Evolutionary conservation across 2,797 vertebrate species (phyloP).

Genomic region (Philypnodon macrostomus): DNA sequence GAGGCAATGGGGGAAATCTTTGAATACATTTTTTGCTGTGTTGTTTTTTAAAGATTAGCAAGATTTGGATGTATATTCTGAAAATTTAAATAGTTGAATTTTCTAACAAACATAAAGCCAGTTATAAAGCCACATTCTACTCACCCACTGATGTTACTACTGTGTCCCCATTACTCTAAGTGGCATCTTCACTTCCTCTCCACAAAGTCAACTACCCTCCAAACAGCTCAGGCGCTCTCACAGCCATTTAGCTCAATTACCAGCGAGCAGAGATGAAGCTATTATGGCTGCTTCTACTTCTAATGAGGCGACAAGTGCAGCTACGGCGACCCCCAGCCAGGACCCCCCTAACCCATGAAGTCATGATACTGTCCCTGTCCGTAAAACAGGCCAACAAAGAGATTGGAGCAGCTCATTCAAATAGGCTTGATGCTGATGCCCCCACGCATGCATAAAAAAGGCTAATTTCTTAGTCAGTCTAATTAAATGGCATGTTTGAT

Average conservation of each 20-base stretch:
- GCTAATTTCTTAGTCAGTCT: slow-evolving; percentile 43
- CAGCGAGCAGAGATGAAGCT: slow-evolving; percentile 27
- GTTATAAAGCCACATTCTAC: too few relatives aligned
- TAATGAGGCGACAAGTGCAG: slow-evolving; percentile 42
- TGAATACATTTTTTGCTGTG: too few relatives aligned
- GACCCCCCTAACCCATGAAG: slow-evolving; percentile 32
- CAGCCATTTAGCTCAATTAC: slow-evolving; percentile 46
- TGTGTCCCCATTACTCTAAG: slow-evolving; percentile 17
- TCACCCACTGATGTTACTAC: not conserved
- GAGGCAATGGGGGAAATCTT: too few relatives aligned
- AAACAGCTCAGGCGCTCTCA: slow-evolving; percentile 35
- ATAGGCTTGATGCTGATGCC: slow-evolving; percentile 11
- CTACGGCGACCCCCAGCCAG: slow-evolving; percentile 20
- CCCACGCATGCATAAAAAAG: slow-evolving; percentile 33
- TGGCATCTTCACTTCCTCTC: slow-evolving; percentile 47
- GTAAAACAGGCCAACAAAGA: slow-evolving; percentile 35
- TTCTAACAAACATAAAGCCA: too few relatives aligned
- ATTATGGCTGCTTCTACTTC: slow-evolving; percentile 12
- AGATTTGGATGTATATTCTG: too few relatives aligned
- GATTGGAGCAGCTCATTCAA: too few relatives aligned
- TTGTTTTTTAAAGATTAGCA: too few relatives aligned
- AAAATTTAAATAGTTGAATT: too few relatives aligned
- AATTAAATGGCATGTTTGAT: slow-evolving; percentile 66
- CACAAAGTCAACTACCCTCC: slow-evolving; percentile 48
- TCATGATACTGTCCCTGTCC: slow-evolving; percentile 24